Evolutionary conservation across 1,140 invertebrate genomes (phyloP).

Genomic region (Cardiocondyla obscurior): DNA sequence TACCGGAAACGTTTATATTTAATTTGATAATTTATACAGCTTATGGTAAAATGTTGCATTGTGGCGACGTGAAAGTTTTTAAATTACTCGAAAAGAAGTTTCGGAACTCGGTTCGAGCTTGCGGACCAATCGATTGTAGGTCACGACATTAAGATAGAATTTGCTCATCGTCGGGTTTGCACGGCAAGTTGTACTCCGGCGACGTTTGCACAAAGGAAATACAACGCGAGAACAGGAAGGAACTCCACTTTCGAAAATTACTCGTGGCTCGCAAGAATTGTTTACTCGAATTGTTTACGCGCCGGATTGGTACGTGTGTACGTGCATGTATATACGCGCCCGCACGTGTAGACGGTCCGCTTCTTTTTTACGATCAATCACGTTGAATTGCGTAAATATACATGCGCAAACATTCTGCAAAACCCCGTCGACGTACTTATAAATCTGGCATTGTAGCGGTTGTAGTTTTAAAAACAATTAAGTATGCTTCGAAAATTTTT

Average conservation of each 20-base stretch:
- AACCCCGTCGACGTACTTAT: background rate
- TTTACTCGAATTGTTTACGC: slow-evolving; percentile 55
- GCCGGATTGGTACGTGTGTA: slow-evolving; percentile 13
- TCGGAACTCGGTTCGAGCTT: background rate
- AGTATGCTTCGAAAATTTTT: background rate
- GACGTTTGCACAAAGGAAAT: slow-evolving; percentile 47
- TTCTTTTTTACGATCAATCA: slow-evolving; percentile 50
- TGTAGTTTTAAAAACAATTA: background rate
- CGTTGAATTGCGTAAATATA: slow-evolving; percentile 11
- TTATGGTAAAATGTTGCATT: background rate
- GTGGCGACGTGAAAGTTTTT: background rate
- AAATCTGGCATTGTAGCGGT: background rate
- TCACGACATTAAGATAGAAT: slow-evolving; percentile 21
- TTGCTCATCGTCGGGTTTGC: slow-evolving; percentile 23
- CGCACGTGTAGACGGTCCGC: background rate
- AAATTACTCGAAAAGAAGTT: background rate
- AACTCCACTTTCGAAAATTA: slow-evolving; percentile 67
- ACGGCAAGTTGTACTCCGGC: background rate
- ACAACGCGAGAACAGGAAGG: slow-evolving; percentile 37
- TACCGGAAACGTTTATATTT: no score
- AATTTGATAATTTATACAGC: background rate
- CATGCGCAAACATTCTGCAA: slow-evolving; percentile 16
- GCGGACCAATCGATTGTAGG: background rate
- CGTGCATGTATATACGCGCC: background rate
- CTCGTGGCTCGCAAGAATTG: slow-evolving; percentile 61